Evolutionary conservation across 2,888 invertebrate genomes (phyloP).

Genomic region (Toxonevra muliebris): DNA sequence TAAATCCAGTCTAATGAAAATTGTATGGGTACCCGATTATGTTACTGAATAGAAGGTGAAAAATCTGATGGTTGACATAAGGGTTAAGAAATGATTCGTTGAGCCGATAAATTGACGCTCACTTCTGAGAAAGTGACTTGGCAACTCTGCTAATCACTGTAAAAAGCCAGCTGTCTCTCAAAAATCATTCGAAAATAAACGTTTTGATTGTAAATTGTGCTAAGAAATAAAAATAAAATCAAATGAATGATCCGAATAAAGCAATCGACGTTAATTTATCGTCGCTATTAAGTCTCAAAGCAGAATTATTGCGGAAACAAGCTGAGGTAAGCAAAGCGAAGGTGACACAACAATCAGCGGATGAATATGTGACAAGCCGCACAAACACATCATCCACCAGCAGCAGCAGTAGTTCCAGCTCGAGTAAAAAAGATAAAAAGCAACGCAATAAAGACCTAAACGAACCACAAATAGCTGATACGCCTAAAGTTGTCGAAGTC

Average conservation of each 20-base stretch:
- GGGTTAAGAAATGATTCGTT: no score
- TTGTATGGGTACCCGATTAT: no score
- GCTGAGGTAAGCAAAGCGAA: constrained; percentile 80
- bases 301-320: constrained; percentile 87
- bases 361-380: constrained; percentile 66
- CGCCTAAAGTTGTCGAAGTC: constrained; percentile 52
- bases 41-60: no score
- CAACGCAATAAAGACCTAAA: constrained; percentile 42
- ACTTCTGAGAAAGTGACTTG: no score
- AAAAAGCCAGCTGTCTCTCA: no score
- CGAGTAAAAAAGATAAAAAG: constrained; percentile 36
- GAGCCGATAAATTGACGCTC: no score
- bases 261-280: constrained; percentile 64
- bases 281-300: constrained; percentile 82
- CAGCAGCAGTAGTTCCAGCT: not conserved
- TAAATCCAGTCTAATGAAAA: no score
- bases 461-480: constrained; percentile 56
- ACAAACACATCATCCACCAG: constrained; percentile 5
- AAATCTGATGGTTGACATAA: no score
- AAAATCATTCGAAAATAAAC: no score
- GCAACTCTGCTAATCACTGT: no score
- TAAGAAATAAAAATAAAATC: no score
- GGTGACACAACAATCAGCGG: constrained; percentile 67
- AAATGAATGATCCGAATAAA: constrained; percentile 65
- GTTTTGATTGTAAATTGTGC: no score